phyloP scores from a whole-genome alignment of 2,888 invertebrate species.

The Hesperia comma region DNA sequence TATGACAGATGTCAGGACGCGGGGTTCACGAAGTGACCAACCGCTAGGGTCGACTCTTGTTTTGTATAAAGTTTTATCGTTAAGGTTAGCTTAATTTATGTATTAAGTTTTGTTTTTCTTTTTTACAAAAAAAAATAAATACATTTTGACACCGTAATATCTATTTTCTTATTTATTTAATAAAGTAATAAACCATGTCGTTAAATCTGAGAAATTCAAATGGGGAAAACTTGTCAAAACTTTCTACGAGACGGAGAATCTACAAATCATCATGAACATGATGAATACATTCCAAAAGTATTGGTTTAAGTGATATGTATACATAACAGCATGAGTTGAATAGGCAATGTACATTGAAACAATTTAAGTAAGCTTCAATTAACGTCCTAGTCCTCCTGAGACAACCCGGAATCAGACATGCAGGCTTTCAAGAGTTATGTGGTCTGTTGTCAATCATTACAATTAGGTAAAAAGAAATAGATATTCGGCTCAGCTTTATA shows the following conservation, averaged over 20 bases:
- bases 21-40: constrained; percentile 69
- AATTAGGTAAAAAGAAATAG: too few species aligned
- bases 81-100: constrained; percentile 76
- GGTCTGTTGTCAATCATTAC: too few species aligned
- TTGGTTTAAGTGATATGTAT: neutral
- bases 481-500: too few species aligned
- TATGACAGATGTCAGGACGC: constrained; percentile 22
- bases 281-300: neutral
- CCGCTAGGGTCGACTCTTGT: constrained; percentile 73
- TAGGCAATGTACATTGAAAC: too few species aligned
- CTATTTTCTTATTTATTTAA: constrained; percentile 13
- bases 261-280: neutral
- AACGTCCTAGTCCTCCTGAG: too few species aligned
- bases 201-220: neutral
- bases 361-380: too few species aligned
- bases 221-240: neutral
- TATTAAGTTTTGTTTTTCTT: constrained; percentile 75
- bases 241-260: neutral
- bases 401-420: too few species aligned
- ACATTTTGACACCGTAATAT: constrained; percentile 81
- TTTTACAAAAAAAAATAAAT: constrained; percentile 79
- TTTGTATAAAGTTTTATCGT: constrained; percentile 78
- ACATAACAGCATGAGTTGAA: too few species aligned
- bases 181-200: neutral
- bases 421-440: too few species aligned